Evolutionary conservation across 2,113 vertebrate species (phyloP), one percentile per base, ranked within the genome.

Genomic region (Mugil cephalus): DNA sequence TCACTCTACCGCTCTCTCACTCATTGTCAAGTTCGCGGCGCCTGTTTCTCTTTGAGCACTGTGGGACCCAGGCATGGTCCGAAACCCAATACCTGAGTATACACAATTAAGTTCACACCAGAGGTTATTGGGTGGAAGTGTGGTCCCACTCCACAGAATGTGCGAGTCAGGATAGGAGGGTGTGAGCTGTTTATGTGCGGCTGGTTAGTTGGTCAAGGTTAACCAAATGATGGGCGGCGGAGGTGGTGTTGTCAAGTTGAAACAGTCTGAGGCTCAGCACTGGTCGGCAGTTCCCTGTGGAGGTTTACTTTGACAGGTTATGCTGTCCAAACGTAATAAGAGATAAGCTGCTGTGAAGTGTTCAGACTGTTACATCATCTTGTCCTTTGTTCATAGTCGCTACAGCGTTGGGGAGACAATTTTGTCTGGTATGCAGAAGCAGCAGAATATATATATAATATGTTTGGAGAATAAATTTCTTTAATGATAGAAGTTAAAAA

Each of bases 31-130:
- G 82, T 86, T 80, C 75, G 84, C 67, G 55, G 62, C 65, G 78
- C 80, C 87, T 91, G 85, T 88, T 90, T 89, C 82, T 90, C 68
- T 91, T 87, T 88, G 78, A 88, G 74, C 30, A 19, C 73, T 73
- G 17, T 69, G 66, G 58, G 78, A 68, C 69, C 71, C 64, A 63
- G 63, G 77, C 81, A 47, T 36, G 67, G 68, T 77, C 74, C 39
- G 89, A 89, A 92, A 92, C 75, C 59, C 73, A 82, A 92, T 76
- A 87, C 89, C 84, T 74, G 72, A 91, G 80, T 89, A 85, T 89
- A 91, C 89, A 91, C 87, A 88, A 85, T 94, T 91, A 89, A 82
- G 88, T 93, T 92, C 87, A 92, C 89, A 87, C 80, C 85, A 75
- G 77, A 84, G 89, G 82, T 88, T 88, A 83, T 62, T 78, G 84